These are phyloP conservation scores for Rhyzopertha dominica DNA, from an alignment of 1,140 invertebrate genomes.

Conservation along the genomic window DNA sequence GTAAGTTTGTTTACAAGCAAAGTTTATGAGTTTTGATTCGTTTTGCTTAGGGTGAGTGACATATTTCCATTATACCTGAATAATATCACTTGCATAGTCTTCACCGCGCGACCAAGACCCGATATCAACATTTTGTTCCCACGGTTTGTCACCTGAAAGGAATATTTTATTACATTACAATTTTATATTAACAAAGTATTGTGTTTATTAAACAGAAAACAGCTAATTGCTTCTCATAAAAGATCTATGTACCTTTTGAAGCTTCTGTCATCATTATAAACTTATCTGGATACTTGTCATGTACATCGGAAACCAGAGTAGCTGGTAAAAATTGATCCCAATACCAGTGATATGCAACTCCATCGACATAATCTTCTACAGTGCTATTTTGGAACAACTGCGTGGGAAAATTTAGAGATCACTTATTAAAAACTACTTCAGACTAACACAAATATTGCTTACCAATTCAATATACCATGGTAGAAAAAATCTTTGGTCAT, in stretches of 20 bases:
- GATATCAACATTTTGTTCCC: slow-evolving; percentile 48
- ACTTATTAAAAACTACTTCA: slow-evolving; percentile 8
- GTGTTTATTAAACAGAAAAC: not conserved
- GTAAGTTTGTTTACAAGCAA: not conserved
- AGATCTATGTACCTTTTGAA: slow-evolving; percentile 51
- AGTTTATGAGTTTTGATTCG: not conserved
- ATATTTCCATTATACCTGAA: slow-evolving; percentile 59
- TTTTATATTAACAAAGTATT: slow-evolving; percentile 5
- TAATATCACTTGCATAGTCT: slow-evolving; percentile 63
- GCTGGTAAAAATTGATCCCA: slow-evolving; percentile 53
- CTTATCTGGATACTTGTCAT: slow-evolving; percentile 60
- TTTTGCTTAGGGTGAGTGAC: slow-evolving; percentile 41
- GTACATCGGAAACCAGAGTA: slow-evolving; percentile 50
- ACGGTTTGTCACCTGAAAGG: no score
- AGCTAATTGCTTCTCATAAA: not conserved
- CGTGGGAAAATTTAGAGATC: slow-evolving; percentile 14
- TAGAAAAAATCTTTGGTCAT: slow-evolving; percentile 64
- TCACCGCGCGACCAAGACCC: slow-evolving; percentile 72
- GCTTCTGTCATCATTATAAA: slow-evolving; percentile 76
- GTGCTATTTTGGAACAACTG: slow-evolving; percentile 31
- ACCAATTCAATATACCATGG: slow-evolving; percentile 58
- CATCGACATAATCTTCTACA: slow-evolving; percentile 63
- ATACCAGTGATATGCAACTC: slow-evolving; percentile 79
- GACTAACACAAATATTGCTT: slow-evolving; percentile 9
- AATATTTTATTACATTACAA: not conserved